A percentile compares a stretch with the other conserved stretches of the same genome.
Evolutionary conservation across 2,888 invertebrate species (phyloP).

Genomic region (Dicyrtomina minuta): DNA sequence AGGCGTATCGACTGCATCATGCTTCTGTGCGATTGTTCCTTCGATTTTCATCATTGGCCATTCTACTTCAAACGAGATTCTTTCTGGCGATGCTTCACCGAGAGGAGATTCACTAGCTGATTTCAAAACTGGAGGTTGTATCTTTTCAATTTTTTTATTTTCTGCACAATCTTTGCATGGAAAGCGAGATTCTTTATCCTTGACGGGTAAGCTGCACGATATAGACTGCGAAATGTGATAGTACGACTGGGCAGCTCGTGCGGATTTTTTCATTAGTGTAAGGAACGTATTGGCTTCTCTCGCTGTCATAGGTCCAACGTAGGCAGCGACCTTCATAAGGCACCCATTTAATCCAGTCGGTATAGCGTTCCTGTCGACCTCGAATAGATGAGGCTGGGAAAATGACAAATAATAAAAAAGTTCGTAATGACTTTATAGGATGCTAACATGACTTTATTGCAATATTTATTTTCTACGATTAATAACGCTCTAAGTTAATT

Average conservation of each 20-base stretch:
- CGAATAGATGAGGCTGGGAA: constrained; percentile 19
- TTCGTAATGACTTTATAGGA: not conserved
- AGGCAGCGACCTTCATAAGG: constrained; percentile 75
- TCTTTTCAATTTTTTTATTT: constrained; percentile 4
- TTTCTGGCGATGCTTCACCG: not conserved
- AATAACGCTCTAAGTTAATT: no score
- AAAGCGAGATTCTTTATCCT: not conserved
- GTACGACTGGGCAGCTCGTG: constrained; percentile 18
- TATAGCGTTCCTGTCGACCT: constrained; percentile 12
- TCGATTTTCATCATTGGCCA: constrained; percentile 10
- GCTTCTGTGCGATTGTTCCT: constrained; percentile 13
- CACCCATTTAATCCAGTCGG: constrained; percentile 66
- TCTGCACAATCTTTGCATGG: constrained; percentile 19
- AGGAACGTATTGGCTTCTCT: constrained; percentile 66
- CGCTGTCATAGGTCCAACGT: constrained; percentile 88
- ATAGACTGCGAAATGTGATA: constrained; percentile 23
- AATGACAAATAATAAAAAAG: no score
- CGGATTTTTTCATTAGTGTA: constrained; percentile 34
- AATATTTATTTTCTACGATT: no score
- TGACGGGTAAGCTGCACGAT: constrained; percentile 11
- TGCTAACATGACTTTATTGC: not conserved
- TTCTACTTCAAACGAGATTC: constrained; percentile 17
- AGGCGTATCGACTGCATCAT: not conserved
- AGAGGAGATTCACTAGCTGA: not conserved
- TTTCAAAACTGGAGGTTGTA: not conserved